A percentile compares a stretch with the other conserved stretches of the same genome.
Evolutionary conservation across 2,797 vertebrate species (phyloP).

Genomic region (Propithecus perrieri): DNA sequence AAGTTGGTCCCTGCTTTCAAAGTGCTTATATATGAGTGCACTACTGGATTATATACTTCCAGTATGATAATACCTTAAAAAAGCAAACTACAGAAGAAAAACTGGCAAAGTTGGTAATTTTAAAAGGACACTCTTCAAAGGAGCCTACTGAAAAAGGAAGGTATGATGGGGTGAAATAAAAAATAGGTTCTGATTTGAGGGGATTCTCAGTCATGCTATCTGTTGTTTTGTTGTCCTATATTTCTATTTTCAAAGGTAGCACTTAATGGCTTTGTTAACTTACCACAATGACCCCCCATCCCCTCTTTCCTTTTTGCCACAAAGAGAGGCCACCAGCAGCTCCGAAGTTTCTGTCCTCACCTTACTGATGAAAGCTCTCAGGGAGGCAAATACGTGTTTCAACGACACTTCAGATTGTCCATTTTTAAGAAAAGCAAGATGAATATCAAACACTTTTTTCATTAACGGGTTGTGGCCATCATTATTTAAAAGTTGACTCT

Average conservation of each 20-base stretch:
- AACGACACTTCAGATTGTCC: constrained; percentile 94
- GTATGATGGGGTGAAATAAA: not conserved
- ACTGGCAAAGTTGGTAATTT: not conserved
- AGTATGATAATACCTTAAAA: not conserved
- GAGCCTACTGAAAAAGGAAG: not conserved
- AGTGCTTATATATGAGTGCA: not conserved
- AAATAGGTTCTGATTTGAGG: not conserved
- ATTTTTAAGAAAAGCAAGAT: constrained; percentile 94
- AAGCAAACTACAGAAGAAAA: not conserved
- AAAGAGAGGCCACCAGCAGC: not conserved
- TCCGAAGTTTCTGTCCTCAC: constrained; percentile 80
- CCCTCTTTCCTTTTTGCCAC: not conserved
- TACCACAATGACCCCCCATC: not conserved
- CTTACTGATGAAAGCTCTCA: constrained; percentile 96
- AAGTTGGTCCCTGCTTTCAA: constrained; percentile 25
- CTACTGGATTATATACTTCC: not conserved
- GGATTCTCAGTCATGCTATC: not conserved
- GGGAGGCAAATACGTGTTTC: constrained; percentile 94
- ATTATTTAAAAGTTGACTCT: constrained; percentile 94
- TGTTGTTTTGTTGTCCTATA: not conserved
- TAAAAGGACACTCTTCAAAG: not conserved
- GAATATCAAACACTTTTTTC: constrained; percentile 97
- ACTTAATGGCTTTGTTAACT: not conserved
- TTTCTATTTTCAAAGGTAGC: not conserved
- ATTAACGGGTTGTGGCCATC: constrained; percentile 97